Evolutionary conservation across 2,113 vertebrate genomes (phyloP).

Genomic region (Leucopternis melanops): DNA sequence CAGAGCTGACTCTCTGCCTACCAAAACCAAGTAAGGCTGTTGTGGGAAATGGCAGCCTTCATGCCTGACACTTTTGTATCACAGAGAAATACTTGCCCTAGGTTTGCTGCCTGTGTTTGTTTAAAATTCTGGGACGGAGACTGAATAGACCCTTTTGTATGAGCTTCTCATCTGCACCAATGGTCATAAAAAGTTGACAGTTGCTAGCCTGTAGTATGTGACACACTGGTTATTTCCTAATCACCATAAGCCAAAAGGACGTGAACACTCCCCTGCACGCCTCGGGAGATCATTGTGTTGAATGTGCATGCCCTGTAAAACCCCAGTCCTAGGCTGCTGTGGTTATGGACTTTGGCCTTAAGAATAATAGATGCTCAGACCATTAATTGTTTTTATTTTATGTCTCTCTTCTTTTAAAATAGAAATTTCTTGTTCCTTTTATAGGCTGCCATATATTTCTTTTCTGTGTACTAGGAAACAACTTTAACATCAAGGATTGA

Average conservation of each 20-base stretch:
- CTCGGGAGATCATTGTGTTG: conserved; percentile 53
- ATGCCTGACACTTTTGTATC: not conserved
- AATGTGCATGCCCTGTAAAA: conserved; percentile 58
- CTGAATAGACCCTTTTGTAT: conserved; percentile 56
- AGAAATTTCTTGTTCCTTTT: conserved; percentile 58
- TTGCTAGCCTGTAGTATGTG: conserved; percentile 60
- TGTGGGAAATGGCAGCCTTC: conserved; percentile 39
- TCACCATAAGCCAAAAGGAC: conserved; percentile 26
- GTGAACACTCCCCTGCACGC: not conserved
- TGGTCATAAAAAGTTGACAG: conserved; percentile 56
- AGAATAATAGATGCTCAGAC: conserved; percentile 36
- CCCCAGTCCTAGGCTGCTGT: conserved; percentile 10
- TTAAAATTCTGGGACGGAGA: conserved; percentile 28
- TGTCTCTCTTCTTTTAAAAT: conserved; percentile 42
- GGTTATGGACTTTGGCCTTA: conserved; percentile 50
- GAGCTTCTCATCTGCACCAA: conserved; percentile 35
- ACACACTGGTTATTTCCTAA: conserved; percentile 26
- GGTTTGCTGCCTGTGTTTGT: conserved; percentile 32
- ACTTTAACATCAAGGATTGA: conserved; percentile 17
- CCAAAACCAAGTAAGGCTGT: not conserved
- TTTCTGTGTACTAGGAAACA: conserved; percentile 53
- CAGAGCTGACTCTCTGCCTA: not conserved
- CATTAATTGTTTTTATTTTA: conserved; percentile 64
- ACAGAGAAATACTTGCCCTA: conserved; percentile 23
- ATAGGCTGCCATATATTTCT: conserved; percentile 59